Evolutionary conservation across 2,797 vertebrate genomes (phyloP).

Genomic region (Cygnus olor): DNA sequence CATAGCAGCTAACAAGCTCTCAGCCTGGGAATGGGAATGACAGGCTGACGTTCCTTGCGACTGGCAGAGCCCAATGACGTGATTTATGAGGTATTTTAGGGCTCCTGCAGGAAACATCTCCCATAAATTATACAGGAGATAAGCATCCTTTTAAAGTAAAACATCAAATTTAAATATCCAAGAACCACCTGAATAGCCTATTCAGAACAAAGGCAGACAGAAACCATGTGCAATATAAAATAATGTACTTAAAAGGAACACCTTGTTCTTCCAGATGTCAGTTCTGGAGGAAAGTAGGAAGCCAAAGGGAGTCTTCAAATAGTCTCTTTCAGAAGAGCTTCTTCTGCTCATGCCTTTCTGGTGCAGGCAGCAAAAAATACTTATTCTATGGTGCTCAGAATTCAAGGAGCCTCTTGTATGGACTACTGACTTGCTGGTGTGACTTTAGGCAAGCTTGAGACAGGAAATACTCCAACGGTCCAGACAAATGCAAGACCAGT

Average conservation of each 20-base stretch:
- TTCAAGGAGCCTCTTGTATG: not conserved
- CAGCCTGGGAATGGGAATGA: not conserved
- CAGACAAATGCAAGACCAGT: not conserved
- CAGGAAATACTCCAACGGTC: not conserved
- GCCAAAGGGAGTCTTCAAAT: not conserved
- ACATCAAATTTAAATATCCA: not conserved
- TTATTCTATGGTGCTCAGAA: not conserved
- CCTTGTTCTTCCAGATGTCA: not conserved
- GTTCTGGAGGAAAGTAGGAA: accelerated
- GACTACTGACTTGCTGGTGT: not conserved
- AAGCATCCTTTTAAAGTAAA: not conserved
- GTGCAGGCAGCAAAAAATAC: not conserved
- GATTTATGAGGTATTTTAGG: not conserved
- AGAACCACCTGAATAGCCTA: not conserved
- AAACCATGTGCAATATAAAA: not conserved
- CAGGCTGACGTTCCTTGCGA: not conserved
- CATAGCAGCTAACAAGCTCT: not conserved
- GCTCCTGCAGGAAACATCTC: not conserved
- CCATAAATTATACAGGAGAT: not conserved
- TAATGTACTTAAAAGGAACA: not conserved
- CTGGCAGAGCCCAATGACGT: not conserved
- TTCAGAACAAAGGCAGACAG: not conserved
- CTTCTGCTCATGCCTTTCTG: not conserved
- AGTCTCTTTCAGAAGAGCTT: not conserved
- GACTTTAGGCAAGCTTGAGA: not conserved